phyloP scores from a whole-genome alignment of 2,113 vertebrate species.

The Alosa alosa region DNA sequence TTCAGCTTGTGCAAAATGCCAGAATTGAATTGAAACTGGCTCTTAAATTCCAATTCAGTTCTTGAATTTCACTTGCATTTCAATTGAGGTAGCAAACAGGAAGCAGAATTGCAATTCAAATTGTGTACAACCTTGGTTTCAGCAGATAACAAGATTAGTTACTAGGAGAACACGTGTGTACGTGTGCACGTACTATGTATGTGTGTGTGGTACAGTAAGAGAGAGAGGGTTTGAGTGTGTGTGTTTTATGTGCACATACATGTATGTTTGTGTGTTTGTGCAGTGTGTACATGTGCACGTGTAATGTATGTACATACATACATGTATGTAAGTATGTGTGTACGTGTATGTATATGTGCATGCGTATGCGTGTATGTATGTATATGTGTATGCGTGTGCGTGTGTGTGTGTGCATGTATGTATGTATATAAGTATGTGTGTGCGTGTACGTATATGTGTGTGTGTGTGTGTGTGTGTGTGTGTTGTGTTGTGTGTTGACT shows the following conservation, averaged over 20 bases:
- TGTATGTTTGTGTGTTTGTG: neutral
- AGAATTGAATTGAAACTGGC: no score
- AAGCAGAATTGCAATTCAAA: no score
- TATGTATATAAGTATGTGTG: neutral
- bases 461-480: no score
- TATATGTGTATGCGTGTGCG: neutral
- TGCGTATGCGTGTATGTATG: neutral
- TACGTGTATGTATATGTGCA: neutral
- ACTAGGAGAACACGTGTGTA: neutral
- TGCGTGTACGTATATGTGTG: no score
- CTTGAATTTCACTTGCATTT: no score
- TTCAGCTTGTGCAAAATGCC: no score
- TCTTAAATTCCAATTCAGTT: no score
- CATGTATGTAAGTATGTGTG: no score
- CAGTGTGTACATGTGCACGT: neutral
- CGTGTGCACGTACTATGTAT: neutral
- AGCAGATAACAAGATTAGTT: neutral
- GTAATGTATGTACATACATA: neutral
- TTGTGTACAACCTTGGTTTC: no score
- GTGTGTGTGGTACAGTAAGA: neutral
- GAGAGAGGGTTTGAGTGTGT: neutral
- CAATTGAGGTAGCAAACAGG: no score
- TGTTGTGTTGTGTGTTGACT: constrained; percentile 35
- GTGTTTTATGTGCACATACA: neutral
- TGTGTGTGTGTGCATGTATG: neutral